These are phyloP conservation scores for Pocota personata DNA, from an alignment of 2,888 invertebrate species.

Conservation along the genomic window DNA sequence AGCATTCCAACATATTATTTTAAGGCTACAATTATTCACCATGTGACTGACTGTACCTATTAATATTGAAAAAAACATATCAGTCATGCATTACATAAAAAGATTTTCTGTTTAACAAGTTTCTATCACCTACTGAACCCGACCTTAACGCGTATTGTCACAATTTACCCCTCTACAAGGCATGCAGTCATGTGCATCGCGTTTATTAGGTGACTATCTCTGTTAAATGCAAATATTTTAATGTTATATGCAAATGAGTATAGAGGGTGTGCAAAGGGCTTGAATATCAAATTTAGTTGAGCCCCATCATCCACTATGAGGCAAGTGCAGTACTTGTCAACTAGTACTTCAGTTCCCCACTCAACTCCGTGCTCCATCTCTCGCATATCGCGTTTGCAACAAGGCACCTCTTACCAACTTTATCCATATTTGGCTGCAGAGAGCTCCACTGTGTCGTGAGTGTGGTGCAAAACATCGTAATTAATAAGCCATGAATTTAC, in stretches of 20 bases:
- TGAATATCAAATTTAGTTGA: slow-evolving; percentile 63
- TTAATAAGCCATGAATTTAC: slow-evolving; percentile 73
- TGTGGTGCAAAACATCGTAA: slow-evolving; percentile 69
- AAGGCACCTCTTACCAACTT: slow-evolving; percentile 28
- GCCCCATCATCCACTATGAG: slow-evolving; percentile 42
- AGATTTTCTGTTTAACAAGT: neutral
- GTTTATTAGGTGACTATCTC: slow-evolving; percentile 70
- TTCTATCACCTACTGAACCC: neutral
- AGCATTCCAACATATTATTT: too few relatives aligned
- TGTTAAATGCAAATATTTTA: slow-evolving; percentile 70
- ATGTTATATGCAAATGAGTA: slow-evolving; percentile 67
- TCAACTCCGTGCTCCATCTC: neutral
- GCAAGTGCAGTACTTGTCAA: slow-evolving; percentile 40
- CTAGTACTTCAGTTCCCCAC: slow-evolving; percentile 30
- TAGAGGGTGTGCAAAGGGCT: slow-evolving; percentile 38
- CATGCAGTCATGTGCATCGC: slow-evolving; percentile 59
- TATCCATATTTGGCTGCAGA: slow-evolving; percentile 10
- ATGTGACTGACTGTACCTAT: too few relatives aligned
- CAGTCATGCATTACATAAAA: neutral
- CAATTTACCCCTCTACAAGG: slow-evolving; percentile 16
- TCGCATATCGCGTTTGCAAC: slow-evolving; percentile 31
- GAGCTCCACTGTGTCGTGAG: slow-evolving; percentile 31
- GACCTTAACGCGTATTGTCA: slow-evolving; percentile 26
- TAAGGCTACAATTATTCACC: too few relatives aligned
- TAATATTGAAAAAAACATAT: too few relatives aligned